Percentiles rank a stretch among this genome's conserved stretches.
These are phyloP conservation scores for Emmelina monodactyla DNA, from an alignment of 2,888 invertebrate genomes.

Conservation along the genomic window DNA sequence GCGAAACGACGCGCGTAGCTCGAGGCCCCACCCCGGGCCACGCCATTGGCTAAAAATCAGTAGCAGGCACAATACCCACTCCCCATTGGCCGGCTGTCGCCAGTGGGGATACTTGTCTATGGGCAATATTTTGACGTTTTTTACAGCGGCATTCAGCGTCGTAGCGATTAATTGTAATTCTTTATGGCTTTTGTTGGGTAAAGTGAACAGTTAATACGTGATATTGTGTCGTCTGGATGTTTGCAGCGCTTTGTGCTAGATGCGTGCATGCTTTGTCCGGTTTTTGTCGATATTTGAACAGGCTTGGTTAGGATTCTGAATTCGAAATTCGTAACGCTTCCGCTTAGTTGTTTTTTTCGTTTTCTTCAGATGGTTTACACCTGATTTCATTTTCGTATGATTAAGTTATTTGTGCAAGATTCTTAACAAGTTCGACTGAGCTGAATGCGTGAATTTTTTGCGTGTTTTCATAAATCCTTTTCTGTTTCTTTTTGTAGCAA, in stretches of 20 bases:
- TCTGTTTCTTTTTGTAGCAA: no score
- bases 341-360: slow-evolving; percentile 17
- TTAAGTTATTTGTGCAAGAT: no score
- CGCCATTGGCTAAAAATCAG: slow-evolving; percentile 52
- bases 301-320: slow-evolving; percentile 21
- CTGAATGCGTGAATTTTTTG: no score
- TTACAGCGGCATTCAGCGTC: slow-evolving; percentile 60
- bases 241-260: slow-evolving; percentile 13
- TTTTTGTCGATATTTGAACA: slow-evolving; percentile 28
- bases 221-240: slow-evolving; percentile 30
- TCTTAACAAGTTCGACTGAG: no score
- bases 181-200: slow-evolving; percentile 61
- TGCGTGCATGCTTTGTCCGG: slow-evolving; percentile 21
- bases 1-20: slow-evolving; percentile 58
- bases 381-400: no score
- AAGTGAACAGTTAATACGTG: slow-evolving; percentile 46
- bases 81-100: slow-evolving; percentile 48
- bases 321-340: slow-evolving; percentile 26
- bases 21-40: slow-evolving; percentile 57
- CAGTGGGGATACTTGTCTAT: slow-evolving; percentile 46
- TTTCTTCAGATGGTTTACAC: no score
- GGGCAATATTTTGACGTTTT: slow-evolving; percentile 61
- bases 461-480: no score
- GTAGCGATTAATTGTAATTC: slow-evolving; percentile 62
- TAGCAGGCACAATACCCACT: slow-evolving; percentile 35